Evolutionary conservation across 2,797 vertebrate species (phyloP), one percentile per base, ranked within the genome.

Genomic region (Tiaroga cobitis): DNA sequence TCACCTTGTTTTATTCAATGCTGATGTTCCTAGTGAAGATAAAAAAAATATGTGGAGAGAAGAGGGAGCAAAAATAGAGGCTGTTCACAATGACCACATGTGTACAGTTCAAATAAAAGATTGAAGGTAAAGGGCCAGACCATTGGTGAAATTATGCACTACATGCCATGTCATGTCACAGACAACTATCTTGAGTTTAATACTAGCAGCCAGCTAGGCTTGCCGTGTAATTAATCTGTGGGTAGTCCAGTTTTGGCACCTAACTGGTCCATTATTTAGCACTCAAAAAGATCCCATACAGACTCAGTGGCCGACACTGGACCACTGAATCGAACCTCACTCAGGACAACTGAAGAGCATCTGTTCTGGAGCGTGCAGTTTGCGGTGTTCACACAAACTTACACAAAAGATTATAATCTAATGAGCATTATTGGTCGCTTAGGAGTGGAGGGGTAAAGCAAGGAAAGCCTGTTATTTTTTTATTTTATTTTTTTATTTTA

Each of bases 81-180:
- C 18, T 54, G 11, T 39, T 77, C 13, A 56, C 34, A 26, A 41
- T 18, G 37, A 18, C 51, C 34, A 18, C 34, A 18, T 1, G 1
- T 54, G 79, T 37, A 51, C 29, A 51, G 43, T 51, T 54, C 37
- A n/a, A 54, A 81, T 69, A 15, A 81, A 69, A 69, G 13, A 41
- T 8, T n/a, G 8, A 54, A 69, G 24, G 24, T 77, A 26, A 5
- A 77, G 34, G 34, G 3, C 32, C 75, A 59, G 74, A 77, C 43
- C 46, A 13, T 54, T 29, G 10, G 49, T 13, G 19, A 21, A 39
- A 79, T 43, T 43, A 43, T 63, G 76, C n/a, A 34, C 3, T 21
- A 68, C 32, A 32, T 67, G 65, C 32, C 32, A 37, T 68, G 67
- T 1, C 34, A 61, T 39, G 2, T 61, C 15, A 13, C 11, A n/a